Conservation (phyloP, 2,888 invertebrate species). For the Dione vanillae region DNA sequence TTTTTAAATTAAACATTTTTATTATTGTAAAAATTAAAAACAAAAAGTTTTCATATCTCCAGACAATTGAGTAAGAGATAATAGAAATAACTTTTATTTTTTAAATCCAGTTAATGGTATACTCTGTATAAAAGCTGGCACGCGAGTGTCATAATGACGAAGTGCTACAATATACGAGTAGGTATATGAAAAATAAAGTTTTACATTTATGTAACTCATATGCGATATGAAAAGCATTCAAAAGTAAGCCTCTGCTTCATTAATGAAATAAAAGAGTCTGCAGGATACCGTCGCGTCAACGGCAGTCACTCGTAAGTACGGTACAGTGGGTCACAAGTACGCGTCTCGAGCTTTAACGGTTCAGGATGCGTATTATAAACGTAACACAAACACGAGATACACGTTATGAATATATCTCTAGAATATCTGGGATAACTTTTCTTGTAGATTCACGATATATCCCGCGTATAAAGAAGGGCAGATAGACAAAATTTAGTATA, state of each 20-base stretch:
- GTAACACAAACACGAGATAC: neutral
- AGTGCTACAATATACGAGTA: slow-evolving; percentile 28
- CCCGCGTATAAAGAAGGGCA: neutral
- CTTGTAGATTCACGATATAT: neutral
- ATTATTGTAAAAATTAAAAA: neutral
- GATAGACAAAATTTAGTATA: neutral
- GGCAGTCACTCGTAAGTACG: slow-evolving; percentile 27
- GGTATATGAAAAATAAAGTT: slow-evolving; percentile 28
- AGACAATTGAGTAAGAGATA: slow-evolving; percentile 20
- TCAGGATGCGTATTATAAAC: slow-evolving; percentile 22
- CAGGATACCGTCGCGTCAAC: slow-evolving; percentile 38
- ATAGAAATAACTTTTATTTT: slow-evolving; percentile 28
- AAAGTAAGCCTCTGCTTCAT: slow-evolving; percentile 38
- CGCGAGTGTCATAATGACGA: slow-evolving; percentile 32
- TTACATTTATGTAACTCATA: slow-evolving; percentile 30
- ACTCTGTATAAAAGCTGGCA: slow-evolving; percentile 21
- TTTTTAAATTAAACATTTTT: neutral
- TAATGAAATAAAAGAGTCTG: slow-evolving; percentile 42
- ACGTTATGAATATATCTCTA: neutral
- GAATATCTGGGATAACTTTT: neutral
- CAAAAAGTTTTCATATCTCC: neutral
- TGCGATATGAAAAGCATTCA: slow-evolving; percentile 30
- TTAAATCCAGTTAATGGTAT: slow-evolving; percentile 30
- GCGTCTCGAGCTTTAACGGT: slow-evolving; percentile 34
- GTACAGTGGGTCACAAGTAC: slow-evolving; percentile 40